Evolutionary conservation across 2,797 vertebrate genomes (phyloP).

Genomic region (Molothrus ater): DNA sequence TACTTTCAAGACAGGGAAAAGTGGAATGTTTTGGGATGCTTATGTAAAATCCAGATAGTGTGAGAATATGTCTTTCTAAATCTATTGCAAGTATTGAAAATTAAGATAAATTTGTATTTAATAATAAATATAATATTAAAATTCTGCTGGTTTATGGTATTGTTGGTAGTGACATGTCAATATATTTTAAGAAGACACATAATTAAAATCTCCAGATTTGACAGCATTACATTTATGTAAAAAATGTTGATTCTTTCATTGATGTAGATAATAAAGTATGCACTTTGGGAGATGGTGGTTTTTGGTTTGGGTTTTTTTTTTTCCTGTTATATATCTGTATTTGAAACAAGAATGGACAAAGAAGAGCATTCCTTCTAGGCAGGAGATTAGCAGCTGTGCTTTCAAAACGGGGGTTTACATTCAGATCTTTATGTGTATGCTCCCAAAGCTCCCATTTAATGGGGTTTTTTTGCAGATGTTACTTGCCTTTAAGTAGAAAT

Average conservation of each 20-base stretch:
- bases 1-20: slow-evolving; percentile 51
- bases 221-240: neutral
- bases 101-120: neutral
- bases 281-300: neutral
- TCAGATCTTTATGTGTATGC: neutral
- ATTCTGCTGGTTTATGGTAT: neutral
- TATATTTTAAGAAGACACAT: neutral
- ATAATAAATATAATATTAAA: neutral
- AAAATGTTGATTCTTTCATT: neutral
- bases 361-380: slow-evolving; percentile 35
- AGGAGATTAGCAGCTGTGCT: slow-evolving; percentile 29
- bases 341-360: slow-evolving; percentile 41
- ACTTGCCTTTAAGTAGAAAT: neutral
- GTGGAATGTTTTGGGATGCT: neutral
- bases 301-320: neutral
- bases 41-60: neutral
- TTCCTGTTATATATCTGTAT: neutral
- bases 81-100: neutral
- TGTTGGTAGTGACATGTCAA: neutral
- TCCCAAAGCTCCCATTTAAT: slow-evolving; percentile 41
- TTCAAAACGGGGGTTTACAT: slow-evolving; percentile 3
- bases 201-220: neutral
- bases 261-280: neutral
- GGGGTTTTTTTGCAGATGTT: neutral
- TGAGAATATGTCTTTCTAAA: neutral